Conservation (phyloP, 2,888 invertebrate genomes). For the Liodrosophila aerea region DNA sequence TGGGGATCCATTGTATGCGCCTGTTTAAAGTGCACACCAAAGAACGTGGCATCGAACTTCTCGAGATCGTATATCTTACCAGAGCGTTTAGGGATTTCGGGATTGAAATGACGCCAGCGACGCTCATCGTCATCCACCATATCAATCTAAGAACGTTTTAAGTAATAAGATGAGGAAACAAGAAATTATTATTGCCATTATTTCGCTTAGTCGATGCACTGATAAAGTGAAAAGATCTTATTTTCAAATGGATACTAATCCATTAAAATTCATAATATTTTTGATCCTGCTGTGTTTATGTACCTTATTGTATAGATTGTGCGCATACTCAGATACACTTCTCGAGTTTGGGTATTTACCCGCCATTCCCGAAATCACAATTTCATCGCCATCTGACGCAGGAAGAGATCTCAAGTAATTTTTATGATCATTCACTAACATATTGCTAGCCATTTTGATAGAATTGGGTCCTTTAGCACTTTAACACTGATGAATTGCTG, state of each 20-base stretch:
- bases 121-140: slow-evolving; percentile 91
- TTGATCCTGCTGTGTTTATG: too few species aligned
- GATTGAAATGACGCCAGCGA: slow-evolving; percentile 89
- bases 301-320: slow-evolving; percentile 85
- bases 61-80: slow-evolving; percentile 88
- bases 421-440: slow-evolving; percentile 57
- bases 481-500: slow-evolving; percentile 8
- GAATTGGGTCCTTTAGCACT: slow-evolving; percentile 19
- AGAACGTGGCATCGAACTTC: slow-evolving; percentile 90
- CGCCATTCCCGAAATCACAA: slow-evolving; percentile 85
- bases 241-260: too few species aligned
- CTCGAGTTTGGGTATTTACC: slow-evolving; percentile 87
- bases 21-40: slow-evolving; percentile 89
- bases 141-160: slow-evolving; percentile 86
- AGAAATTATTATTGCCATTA: background rate
- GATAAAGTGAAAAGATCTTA: too few species aligned
- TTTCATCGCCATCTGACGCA: slow-evolving; percentile 83
- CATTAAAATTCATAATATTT: too few species aligned
- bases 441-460: slow-evolving; percentile 50
- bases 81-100: slow-evolving; percentile 88
- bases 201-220: too few species aligned
- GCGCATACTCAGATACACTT: slow-evolving; percentile 85
- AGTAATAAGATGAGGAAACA: too few species aligned
- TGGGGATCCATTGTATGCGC: slow-evolving; percentile 91
- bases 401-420: slow-evolving; percentile 77